These are phyloP conservation scores for Megalops atlanticus DNA, from an alignment of 2,113 vertebrate genomes.

Conservation along the genomic window DNA sequence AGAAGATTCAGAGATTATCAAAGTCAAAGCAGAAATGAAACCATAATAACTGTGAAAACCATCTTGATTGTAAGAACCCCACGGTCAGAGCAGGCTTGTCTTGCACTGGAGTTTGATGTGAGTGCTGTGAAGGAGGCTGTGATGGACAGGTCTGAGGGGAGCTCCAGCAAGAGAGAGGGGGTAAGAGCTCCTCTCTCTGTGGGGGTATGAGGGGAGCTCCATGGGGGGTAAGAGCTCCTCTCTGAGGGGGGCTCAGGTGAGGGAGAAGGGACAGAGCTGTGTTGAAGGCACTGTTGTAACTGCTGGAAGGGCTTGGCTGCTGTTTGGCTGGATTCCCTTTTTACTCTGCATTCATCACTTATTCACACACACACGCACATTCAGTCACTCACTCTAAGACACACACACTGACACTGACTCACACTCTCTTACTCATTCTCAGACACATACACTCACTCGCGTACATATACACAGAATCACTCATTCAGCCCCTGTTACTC, in stretches of 20 bases:
- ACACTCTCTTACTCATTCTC: no score
- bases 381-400: no score
- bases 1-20: neutral
- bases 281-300: conserved; percentile 9
- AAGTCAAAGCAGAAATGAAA: neutral
- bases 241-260: neutral
- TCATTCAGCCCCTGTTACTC: neutral
- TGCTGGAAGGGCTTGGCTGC: neutral
- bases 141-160: neutral
- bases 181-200: no score
- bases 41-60: neutral
- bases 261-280: neutral
- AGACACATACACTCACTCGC: no score
- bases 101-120: neutral
- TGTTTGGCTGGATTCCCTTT: neutral
- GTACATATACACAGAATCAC: neutral
- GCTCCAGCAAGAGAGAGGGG: neutral
- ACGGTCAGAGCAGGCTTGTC: neutral
- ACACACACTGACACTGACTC: no score
- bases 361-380: no score
- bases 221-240: no score
- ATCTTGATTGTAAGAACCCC: neutral
- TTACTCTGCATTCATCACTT: neutral
- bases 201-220: neutral
- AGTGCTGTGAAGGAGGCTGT: neutral